A percentile compares a stretch with the other conserved stretches of the same genome.
Evolutionary conservation across 53 echinoderm and acorn worm species (phyloP).

Genomic region (Astropecten irregularis): DNA sequence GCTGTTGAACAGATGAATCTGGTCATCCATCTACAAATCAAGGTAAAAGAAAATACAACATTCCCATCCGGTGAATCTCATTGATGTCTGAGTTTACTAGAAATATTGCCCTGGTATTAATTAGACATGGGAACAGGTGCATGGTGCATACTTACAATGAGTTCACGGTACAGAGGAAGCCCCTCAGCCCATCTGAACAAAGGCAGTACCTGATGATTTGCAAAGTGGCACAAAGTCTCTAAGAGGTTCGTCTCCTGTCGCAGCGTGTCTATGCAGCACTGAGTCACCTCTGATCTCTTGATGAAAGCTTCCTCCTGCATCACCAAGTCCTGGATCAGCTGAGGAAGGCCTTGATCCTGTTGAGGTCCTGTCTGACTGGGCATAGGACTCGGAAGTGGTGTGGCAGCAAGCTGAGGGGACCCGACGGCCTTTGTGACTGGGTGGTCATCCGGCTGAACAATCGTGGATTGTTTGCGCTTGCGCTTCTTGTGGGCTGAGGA

Average conservation of each 20-base stretch:
- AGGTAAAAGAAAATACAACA: background rate
- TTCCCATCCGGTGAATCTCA: background rate
- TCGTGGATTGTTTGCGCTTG: background rate
- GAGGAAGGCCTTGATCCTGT: background rate
- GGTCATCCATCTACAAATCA: slow-evolving; percentile 67
- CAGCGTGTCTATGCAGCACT: slow-evolving; percentile 42
- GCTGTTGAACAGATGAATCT: slow-evolving; percentile 46
- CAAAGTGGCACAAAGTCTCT: slow-evolving; percentile 50
- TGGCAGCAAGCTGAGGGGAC: background rate
- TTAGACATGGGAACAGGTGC: background rate
- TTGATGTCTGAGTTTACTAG: background rate
- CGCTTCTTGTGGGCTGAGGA: slow-evolving; percentile 29
- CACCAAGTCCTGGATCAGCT: slow-evolving; percentile 40
- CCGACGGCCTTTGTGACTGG: too few species aligned
- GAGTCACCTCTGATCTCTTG: slow-evolving; percentile 22
- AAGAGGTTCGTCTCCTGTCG: slow-evolving; percentile 51
- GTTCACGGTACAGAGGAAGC: slow-evolving; percentile 70
- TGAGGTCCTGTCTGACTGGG: background rate
- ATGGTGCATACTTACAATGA: slow-evolving; percentile 61
- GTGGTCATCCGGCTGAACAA: too few species aligned
- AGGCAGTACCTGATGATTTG: slow-evolving; percentile 66
- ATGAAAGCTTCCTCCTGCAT: slow-evolving; percentile 41
- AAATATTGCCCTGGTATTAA: background rate
- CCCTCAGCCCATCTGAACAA: slow-evolving; percentile 65
- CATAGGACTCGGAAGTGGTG: background rate